phyloP scores from a whole-genome alignment of 2,888 invertebrate genomes.

The Malthinus seriepunctatus region DNA sequence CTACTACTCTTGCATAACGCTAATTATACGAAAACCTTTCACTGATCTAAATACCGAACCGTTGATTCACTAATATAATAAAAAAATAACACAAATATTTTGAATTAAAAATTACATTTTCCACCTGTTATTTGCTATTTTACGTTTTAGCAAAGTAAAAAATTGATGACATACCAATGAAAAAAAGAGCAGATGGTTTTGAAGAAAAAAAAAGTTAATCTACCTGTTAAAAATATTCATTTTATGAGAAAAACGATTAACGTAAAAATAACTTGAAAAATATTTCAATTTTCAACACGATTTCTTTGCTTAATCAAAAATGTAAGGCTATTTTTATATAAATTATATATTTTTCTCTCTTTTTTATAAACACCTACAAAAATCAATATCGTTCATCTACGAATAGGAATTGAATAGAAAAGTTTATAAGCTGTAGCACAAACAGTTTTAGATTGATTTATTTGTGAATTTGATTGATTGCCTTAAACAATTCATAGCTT shows the following conservation, averaged over 20 bases:
- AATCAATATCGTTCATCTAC: too few relatives aligned
- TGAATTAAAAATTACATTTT: constrained; percentile 4
- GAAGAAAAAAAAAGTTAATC: neutral
- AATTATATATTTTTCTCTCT: too few relatives aligned
- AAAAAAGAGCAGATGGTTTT: neutral
- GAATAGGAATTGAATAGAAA: too few relatives aligned
- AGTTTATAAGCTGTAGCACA: too few relatives aligned
- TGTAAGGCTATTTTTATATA: too few relatives aligned
- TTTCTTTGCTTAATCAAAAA: neutral
- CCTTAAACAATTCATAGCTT: constrained; percentile 4
- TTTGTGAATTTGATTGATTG: constrained; percentile 1
- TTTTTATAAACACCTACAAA: too few relatives aligned
- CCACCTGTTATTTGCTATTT: neutral
- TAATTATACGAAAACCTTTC: too few relatives aligned
- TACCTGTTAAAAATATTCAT: constrained; percentile 6
- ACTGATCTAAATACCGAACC: too few relatives aligned
- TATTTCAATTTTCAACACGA: constrained; percentile 3
- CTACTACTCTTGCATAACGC: too few relatives aligned
- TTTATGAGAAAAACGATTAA: constrained; percentile 5
- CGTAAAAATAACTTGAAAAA: constrained; percentile 4
- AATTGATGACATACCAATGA: neutral
- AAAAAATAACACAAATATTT: neutral
- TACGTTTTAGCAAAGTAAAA: neutral
- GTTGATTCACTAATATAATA: too few relatives aligned
- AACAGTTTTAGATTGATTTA: too few relatives aligned